These are phyloP conservation scores for Eugnorisma glareosa DNA, from an alignment of 2,888 invertebrate species.

Conservation along the genomic window DNA sequence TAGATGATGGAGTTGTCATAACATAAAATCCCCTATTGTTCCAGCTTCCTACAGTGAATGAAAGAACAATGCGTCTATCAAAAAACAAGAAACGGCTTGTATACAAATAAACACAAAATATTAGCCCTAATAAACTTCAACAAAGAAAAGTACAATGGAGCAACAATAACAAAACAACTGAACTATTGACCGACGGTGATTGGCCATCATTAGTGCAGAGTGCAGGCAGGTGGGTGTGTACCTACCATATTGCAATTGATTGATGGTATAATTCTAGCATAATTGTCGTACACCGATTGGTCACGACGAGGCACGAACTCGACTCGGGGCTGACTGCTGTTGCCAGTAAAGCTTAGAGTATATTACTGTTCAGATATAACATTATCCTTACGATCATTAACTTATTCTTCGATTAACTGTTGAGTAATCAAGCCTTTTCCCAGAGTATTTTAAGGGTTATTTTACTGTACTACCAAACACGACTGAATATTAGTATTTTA, in stretches of 20 bases:
- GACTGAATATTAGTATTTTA: conserved; percentile 11
- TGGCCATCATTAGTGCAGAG: conserved; percentile 74
- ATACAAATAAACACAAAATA: conserved; percentile 49
- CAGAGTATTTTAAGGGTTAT: neutral
- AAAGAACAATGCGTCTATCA: conserved; percentile 25
- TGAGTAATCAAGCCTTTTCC: conserved; percentile 6
- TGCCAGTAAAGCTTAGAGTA: conserved; percentile 61
- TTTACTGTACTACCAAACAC: conserved; percentile 17
- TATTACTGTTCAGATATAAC: conserved; percentile 28
- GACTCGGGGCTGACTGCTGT: conserved; percentile 72
- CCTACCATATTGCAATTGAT: conserved; percentile 82
- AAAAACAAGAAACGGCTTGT: conserved; percentile 36
- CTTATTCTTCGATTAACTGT: conserved; percentile 11
- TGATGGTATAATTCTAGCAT: conserved; percentile 85
- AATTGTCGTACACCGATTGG: conserved; percentile 84
- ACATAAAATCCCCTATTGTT: conserved; percentile 17
- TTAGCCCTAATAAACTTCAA: conserved; percentile 51
- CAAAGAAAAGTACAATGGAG: conserved; percentile 60
- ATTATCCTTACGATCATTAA: conserved; percentile 27
- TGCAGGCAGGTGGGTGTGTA: conserved; percentile 80
- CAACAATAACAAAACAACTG: conserved; percentile 71
- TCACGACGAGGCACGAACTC: conserved; percentile 79
- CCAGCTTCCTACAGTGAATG: neutral
- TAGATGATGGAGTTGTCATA: neutral
- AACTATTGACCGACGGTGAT: conserved; percentile 81